Evolutionary conservation across 2,797 vertebrate genomes (phyloP), one percentile per base, ranked within the genome.

Genomic region (Dryobates pubescens): DNA sequence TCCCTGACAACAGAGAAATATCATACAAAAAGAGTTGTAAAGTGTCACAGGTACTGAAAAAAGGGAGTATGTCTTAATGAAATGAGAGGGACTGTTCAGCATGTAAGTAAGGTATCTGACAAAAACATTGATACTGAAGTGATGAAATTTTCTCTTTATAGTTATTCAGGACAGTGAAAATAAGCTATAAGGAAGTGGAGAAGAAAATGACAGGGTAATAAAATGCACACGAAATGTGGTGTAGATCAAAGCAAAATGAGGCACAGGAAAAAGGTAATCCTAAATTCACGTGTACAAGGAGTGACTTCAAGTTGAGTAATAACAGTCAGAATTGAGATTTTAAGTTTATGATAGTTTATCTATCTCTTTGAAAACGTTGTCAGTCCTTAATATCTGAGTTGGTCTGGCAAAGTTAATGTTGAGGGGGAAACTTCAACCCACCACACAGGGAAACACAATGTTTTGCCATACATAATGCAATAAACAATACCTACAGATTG

Each of bases 131-230:
- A 34, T 57, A 61, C 1, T n/a, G 49, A 78, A 56, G 8, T 36
- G 57, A 63, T 41, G 38, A 81, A 68, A 30, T 64, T 81, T 94
- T 81, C 32, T 76, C n/a, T 73, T 86, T 64, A 17, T 1, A 0
- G 69, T n/a, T 41, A 71, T 74, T 88, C 36, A 53, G 17, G 20
- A 75, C n/a, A 86, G 22, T 67, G 63, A 79, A 88, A 91, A 70
- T 38, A 84, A 86, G 57, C 43, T 43, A 86, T 86, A 78, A 91
- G 71, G 80, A 93, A 95, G 47, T 8, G 58, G 7, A 74, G 29
- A 73, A 82, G 13, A 29, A 70, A 86, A 93, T 18, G 5, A 71
- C 27, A 10, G 27, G 12, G 27, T 47, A 83, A 81, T 85, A 91
- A 93, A 92, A 75, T 15, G 51, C 56, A 56, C 43, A 72, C 47